Conservation (phyloP, 2,888 invertebrate genomes). For the Amiota communis region DNA sequence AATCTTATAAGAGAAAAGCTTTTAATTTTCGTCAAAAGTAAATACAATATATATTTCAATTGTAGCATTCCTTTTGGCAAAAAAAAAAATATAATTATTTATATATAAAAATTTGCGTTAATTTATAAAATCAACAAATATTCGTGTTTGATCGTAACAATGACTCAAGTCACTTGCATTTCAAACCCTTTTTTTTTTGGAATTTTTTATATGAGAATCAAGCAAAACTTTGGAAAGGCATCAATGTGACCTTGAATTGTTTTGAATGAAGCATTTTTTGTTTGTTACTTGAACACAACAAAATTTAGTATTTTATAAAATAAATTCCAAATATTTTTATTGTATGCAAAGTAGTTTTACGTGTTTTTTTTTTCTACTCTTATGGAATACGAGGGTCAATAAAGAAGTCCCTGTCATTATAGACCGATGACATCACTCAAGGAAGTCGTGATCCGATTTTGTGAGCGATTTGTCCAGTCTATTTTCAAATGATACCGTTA, state of each 20-base stretch:
- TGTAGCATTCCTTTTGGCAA: not conserved
- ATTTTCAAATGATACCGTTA: too few relatives aligned
- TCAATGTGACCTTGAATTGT: slow-evolving; percentile 11
- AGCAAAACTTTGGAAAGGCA: slow-evolving; percentile 11
- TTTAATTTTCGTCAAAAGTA: too few relatives aligned
- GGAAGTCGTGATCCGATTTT: too few relatives aligned
- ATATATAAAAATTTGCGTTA: not conserved
- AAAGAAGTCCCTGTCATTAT: too few relatives aligned
- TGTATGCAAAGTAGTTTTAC: slow-evolving; percentile 16
- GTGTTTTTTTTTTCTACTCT: not conserved
- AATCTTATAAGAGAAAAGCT: too few relatives aligned
- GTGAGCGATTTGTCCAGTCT: too few relatives aligned
- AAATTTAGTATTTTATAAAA: slow-evolving; percentile 16
- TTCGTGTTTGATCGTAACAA: not conserved
- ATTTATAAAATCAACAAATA: not conserved
- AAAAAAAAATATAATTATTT: not conserved
- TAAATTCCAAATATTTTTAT: not conserved
- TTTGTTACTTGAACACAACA: slow-evolving; percentile 10
- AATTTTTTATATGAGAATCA: not conserved
- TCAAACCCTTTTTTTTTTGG: not conserved
- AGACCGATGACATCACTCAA: too few relatives aligned
- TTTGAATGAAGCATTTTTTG: not conserved
- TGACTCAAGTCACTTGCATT: slow-evolving; percentile 8
- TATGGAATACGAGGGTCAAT: too few relatives aligned
- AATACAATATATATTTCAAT: not conserved